These are phyloP conservation scores for Phataginus tricuspis DNA, from an alignment of 2,797 vertebrate species.

Conservation along the genomic window DNA sequence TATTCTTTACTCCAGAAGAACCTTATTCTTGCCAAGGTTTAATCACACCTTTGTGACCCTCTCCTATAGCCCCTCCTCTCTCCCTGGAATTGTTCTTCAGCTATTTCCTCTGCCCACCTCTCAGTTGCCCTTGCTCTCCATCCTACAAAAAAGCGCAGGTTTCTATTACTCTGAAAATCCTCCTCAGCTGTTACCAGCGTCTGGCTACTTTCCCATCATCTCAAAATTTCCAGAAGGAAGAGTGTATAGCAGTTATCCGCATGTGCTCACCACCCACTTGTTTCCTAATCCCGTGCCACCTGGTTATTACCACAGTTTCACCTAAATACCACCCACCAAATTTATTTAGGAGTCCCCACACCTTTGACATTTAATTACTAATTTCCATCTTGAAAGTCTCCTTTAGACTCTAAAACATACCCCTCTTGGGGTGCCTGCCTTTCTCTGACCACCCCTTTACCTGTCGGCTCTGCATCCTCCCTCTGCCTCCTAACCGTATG, in stretches of 20 bases:
- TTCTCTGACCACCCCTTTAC: not conserved
- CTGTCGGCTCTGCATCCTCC: accelerated
- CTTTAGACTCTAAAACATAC: not conserved
- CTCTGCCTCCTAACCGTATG: no score
- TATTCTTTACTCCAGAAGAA: not conserved
- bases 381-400: not conserved
- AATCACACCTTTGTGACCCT: not conserved
- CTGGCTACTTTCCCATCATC: not conserved
- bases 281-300: not conserved
- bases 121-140: not conserved
- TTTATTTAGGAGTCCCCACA: not conserved
- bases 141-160: not conserved
- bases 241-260: not conserved
- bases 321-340: not conserved
- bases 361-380: not conserved
- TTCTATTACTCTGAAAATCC: not conserved
- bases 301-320: not conserved
- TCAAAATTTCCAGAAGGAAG: not conserved
- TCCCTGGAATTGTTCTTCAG: not conserved
- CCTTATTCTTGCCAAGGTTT: not conserved
- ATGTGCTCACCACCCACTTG: not conserved
- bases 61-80: not conserved
- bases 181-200: not conserved
- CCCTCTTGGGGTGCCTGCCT: not conserved
- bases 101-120: not conserved